Conservation (phyloP, 2,888 invertebrate species). For the Sminthurides aquaticus region DNA sequence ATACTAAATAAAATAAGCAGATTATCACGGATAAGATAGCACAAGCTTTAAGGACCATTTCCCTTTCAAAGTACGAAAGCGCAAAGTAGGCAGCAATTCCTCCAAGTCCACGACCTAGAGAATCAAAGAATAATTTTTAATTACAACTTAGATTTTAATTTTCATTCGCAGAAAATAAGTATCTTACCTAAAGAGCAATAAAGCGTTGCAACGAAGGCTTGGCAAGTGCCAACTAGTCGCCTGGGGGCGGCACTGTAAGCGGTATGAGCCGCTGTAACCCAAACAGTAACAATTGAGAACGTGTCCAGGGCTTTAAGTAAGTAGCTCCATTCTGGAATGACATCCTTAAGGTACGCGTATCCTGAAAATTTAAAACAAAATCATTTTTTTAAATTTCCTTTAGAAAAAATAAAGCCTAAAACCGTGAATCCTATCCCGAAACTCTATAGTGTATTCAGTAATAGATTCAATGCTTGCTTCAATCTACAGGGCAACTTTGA, state of each 20-base stretch:
- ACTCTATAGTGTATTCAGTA: too few species aligned
- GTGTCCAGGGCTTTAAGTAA: conserved; percentile 40
- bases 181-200: conserved; percentile 40
- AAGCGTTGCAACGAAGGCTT: conserved; percentile 38
- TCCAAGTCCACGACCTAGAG: conserved; percentile 39
- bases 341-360: conserved; percentile 36
- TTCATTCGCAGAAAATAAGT: not conserved
- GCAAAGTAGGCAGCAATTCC: conserved; percentile 34
- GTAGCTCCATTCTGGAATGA: conserved; percentile 35
- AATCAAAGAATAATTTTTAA: conserved; percentile 4
- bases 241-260: conserved; percentile 40
- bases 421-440: too few species aligned
- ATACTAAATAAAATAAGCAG: conserved; percentile 33
- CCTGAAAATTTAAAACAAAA: conserved; percentile 27
- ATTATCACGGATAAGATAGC: conserved; percentile 33
- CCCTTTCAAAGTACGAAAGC: conserved; percentile 31
- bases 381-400: not conserved
- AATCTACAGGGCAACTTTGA: too few species aligned
- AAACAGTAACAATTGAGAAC: conserved; percentile 41
- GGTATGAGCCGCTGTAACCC: conserved; percentile 38
- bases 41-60: conserved; percentile 33
- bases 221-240: conserved; percentile 40
- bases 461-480: too few species aligned
- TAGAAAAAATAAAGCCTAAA: too few species aligned
- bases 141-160: not conserved